Conservation (phyloP, 1,140 invertebrate species). For the Lasaia peninsularis region DNA sequence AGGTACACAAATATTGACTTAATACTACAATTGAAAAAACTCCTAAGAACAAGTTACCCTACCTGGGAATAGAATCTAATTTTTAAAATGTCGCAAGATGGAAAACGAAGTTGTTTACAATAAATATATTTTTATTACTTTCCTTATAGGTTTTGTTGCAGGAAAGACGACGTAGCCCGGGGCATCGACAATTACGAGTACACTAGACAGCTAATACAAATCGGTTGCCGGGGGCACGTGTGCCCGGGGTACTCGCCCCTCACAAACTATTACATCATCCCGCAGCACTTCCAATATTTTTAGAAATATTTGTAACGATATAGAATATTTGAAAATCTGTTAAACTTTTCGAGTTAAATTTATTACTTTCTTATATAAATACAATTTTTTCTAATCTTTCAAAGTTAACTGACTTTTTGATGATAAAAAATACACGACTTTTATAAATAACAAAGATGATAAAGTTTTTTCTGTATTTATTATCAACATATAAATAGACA, state of each 20-base stretch:
- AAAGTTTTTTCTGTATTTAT: no score
- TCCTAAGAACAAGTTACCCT: no score
- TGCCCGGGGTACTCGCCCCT: conserved; percentile 48
- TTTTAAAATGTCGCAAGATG: no score
- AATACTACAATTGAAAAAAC: no score
- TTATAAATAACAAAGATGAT: no score
- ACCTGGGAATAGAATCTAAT: no score
- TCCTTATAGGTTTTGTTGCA: conserved; percentile 50
- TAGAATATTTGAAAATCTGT: background rate
- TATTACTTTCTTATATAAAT: no score
- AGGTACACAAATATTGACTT: background rate
- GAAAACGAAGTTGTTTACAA: background rate
- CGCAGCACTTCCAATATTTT: conserved; percentile 34
- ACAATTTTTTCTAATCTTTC: no score
- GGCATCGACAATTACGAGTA: conserved; percentile 70
- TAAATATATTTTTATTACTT: conserved; percentile 28
- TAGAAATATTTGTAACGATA: conserved; percentile 34
- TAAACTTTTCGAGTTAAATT: background rate
- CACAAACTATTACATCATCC: conserved; percentile 65
- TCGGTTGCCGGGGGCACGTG: conserved; percentile 66
- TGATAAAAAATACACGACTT: no score
- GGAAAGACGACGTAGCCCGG: conserved; percentile 51
- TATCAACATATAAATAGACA: no score
- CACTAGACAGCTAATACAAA: conserved; percentile 73
- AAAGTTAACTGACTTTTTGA: no score